These are phyloP conservation scores for Sardina pilchardus DNA, from an alignment of 2,113 vertebrate species.

Conservation along the genomic window DNA sequence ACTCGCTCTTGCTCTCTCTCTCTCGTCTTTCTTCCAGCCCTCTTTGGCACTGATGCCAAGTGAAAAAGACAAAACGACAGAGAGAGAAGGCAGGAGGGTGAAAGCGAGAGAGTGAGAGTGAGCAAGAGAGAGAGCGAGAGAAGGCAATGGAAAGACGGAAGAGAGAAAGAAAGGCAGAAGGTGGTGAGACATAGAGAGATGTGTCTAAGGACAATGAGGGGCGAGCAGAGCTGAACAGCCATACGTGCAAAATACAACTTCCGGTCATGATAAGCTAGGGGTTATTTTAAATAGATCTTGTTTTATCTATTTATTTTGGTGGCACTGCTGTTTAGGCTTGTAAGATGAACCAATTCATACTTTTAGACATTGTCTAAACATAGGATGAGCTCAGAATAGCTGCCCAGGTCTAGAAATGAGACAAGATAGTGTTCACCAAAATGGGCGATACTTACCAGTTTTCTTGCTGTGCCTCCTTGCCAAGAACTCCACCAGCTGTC, in stretches of 20 bases:
- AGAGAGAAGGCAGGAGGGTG: slow-evolving; percentile 29
- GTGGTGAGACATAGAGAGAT: slow-evolving; percentile 11
- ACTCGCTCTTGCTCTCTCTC: slow-evolving; percentile 30
- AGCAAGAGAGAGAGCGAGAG: slow-evolving; percentile 30
- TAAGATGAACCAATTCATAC: neutral
- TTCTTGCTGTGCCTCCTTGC: slow-evolving; percentile 27
- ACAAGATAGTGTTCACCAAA: slow-evolving; percentile 15
- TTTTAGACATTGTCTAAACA: neutral
- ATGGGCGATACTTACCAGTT: slow-evolving; percentile 41
- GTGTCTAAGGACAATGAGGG: neutral
- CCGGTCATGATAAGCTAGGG: neutral
- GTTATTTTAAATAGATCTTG: neutral
- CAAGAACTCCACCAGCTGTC: slow-evolving; percentile 15
- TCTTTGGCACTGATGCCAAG: slow-evolving; percentile 47
- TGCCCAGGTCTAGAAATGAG: neutral
- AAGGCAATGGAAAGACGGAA: slow-evolving; percentile 15
- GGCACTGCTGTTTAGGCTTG: neutral
- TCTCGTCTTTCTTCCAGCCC: slow-evolving; percentile 45
- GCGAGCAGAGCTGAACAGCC: neutral
- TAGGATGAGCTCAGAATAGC: neutral
- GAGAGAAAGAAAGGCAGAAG: neutral
- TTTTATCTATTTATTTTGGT: neutral
- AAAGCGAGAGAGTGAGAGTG: slow-evolving; percentile 28
- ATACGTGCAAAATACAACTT: neutral
- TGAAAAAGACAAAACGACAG: slow-evolving; percentile 32